Evolutionary conservation across 2,113 vertebrate genomes (phyloP).

Genomic region (Phrynosoma platyrhinos): DNA sequence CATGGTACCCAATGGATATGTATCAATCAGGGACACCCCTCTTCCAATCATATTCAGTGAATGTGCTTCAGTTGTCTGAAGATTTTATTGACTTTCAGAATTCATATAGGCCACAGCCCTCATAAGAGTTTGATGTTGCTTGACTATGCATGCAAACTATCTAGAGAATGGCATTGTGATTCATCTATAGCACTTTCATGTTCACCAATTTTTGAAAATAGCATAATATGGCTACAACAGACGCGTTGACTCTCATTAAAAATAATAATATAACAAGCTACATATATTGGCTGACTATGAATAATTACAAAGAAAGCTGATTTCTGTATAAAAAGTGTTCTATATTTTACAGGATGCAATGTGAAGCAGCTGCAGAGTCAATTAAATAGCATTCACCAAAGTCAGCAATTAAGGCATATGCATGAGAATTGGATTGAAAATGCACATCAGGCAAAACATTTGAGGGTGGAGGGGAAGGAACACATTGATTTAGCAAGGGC

Average conservation of each 20-base stretch:
- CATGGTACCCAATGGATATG: not conserved
- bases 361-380: conserved; percentile 39
- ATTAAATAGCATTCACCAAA: conserved; percentile 40
- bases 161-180: not conserved
- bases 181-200: not conserved
- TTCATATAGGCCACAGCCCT: not conserved
- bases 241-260: conserved; percentile 10
- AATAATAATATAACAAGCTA: conserved; percentile 28
- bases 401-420: not conserved
- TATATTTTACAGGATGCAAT: conserved; percentile 1
- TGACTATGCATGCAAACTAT: no score
- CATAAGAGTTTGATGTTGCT: not conserved
- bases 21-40: not conserved
- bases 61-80: not conserved
- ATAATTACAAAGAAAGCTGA: conserved; percentile 32
- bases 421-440: conserved; percentile 52
- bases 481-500: conserved; percentile 20
- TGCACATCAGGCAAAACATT: conserved; percentile 10
- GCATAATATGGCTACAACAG: not conserved
- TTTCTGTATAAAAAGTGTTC: conserved; percentile 18
- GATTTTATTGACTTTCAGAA: not conserved
- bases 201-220: not conserved
- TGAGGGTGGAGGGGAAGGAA: conserved; percentile 9
- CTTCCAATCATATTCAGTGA: not conserved
- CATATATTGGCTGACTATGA: conserved; percentile 12